Base-by-base conservation (phyloP, 2,113 vertebrate species). In the Tachysurus vachellii region DNA sequence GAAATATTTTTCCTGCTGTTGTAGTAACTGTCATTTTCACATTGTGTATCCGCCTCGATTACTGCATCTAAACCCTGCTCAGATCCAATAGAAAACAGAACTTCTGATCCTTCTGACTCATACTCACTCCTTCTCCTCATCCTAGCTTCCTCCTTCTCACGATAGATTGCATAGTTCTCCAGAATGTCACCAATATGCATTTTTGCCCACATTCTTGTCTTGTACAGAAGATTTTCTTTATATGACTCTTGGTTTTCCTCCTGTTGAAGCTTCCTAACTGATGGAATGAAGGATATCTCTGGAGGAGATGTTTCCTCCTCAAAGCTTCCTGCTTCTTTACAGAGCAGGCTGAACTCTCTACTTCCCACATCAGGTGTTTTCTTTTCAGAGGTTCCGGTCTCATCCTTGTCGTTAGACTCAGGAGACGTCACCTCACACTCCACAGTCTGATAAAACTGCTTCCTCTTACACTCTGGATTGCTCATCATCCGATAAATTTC, bases 31-130 rank as follows among this genome's bases (percentile, higher is more conserved):
- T 95, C 93, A 85, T 93, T 91, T 84, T 94, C 94, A 88, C 91
- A 92, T n/a, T 61, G 90, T 53, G 80, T 76, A 86, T 95, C 92
- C 11, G 91, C 93, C 36, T 94, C 93, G 12, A 85, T 81, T 77
- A 94, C 91, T 89, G 87, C 70, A 96, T 96, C 96, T 16, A 95
- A 88, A 82, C 97, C 96, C 68, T 97, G 96, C 0, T 97, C 96
- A 79, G 96, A 98, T 92, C 93, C 93, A 50, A 96, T 94, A 0
- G 97, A 98, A 86, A 92, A 93, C 88, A 95, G 94, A 90, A 96
- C 92, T 88, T 96, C 97, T 44, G 97, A 98, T 87, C 95, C 95
- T 62, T 96, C 94, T 10, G 96, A 97, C 82, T 95, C 95, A 90
- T 95, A 96, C 80, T 97, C 96, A 59, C 62, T 90, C 75, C 93